Evolutionary conservation across 2,113 vertebrate species (phyloP).

Genomic region (Aphyosemion australe): DNA sequence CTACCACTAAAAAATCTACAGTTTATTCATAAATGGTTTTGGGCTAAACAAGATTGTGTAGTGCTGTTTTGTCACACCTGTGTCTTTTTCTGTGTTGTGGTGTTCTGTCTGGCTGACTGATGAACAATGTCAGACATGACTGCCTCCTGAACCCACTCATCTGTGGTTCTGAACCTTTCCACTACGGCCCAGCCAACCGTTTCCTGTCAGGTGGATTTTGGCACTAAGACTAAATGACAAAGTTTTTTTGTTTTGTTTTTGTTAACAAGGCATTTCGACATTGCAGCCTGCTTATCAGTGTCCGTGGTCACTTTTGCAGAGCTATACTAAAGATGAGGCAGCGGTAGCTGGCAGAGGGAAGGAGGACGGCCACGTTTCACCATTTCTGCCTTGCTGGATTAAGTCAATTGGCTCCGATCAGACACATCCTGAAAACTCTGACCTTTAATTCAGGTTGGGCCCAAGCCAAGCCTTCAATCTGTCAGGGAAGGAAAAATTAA

Average conservation of each 20-base stretch:
- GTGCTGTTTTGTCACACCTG: neutral
- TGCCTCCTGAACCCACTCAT: slow-evolving; percentile 51
- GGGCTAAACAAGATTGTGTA: too few relatives aligned
- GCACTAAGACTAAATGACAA: slow-evolving; percentile 6
- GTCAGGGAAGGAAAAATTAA: slow-evolving; percentile 14
- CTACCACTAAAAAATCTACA: too few relatives aligned
- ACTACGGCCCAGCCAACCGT: slow-evolving; percentile 14
- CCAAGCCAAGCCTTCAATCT: slow-evolving; percentile 38
- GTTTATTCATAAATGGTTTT: too few relatives aligned
- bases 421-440: slow-evolving; percentile 50
- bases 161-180: slow-evolving; percentile 56
- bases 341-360: slow-evolving; percentile 6
- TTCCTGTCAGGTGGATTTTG: slow-evolving; percentile 42
- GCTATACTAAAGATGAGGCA: slow-evolving; percentile 25
- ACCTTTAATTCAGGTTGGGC: slow-evolving; percentile 50
- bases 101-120: slow-evolving; percentile 13
- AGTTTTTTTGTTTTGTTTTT: neutral
- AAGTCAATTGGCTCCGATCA: slow-evolving; percentile 61
- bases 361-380: slow-evolving; percentile 49
- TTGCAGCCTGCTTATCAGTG: slow-evolving; percentile 38
- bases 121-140: slow-evolving; percentile 55
- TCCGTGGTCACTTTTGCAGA: slow-evolving; percentile 32
- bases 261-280: slow-evolving; percentile 13
- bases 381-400: slow-evolving; percentile 63
- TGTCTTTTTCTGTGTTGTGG: slow-evolving; percentile 29